Base-by-base conservation (phyloP, 2,888 invertebrate species). In the Emmelina monodactyla region DNA sequence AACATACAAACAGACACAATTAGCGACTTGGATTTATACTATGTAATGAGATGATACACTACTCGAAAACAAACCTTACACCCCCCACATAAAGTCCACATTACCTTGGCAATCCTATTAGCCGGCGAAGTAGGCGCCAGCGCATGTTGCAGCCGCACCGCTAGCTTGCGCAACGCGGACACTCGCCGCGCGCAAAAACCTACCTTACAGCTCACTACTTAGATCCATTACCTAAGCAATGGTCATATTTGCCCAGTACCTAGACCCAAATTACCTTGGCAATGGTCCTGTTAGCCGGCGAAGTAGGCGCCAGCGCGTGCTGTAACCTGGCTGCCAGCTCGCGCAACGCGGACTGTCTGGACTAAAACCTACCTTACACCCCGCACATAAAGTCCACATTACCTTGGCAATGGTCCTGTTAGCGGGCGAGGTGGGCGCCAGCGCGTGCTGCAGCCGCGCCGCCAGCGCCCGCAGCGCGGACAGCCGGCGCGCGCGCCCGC, bases 141-240 rank as follows among this genome's bases (percentile, higher is more conserved):
- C 16, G 86, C 86, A 2, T 84, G 82, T 54, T 88, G 88, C 50
- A 89, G 63, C 28, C 85, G 83, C 9, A 87, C 80, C 6, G 88
- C 88, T 28, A 89, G 66, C 37, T 87, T 83, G 22, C 88, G 70
- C 38, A 89, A 72, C 1, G 86, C 86, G n/a, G 85, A 80, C 25
- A 89, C 69, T 1, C 88, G 78, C 22, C 85, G 78, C 43, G 89
- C 89, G 22, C 89, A n/a, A n/a, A n/a, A n/a, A n/a, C n/a, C n/a
- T n/a, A n/a, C n/a, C n/a, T n/a, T n/a, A n/a, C n/a, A n/a, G n/a
- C n/a, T n/a, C n/a, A n/a, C n/a, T n/a, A n/a, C n/a, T n/a, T n/a
- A n/a, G n/a, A n/a, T n/a, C n/a, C n/a, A n/a, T n/a, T n/a, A n/a
- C n/a, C n/a, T n/a, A n/a, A n/a, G n/a, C n/a, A n/a, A n/a, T n/a